phyloP scores from a whole-genome alignment of 2,113 vertebrate genomes.

The Dromiciops gliroides region DNA sequence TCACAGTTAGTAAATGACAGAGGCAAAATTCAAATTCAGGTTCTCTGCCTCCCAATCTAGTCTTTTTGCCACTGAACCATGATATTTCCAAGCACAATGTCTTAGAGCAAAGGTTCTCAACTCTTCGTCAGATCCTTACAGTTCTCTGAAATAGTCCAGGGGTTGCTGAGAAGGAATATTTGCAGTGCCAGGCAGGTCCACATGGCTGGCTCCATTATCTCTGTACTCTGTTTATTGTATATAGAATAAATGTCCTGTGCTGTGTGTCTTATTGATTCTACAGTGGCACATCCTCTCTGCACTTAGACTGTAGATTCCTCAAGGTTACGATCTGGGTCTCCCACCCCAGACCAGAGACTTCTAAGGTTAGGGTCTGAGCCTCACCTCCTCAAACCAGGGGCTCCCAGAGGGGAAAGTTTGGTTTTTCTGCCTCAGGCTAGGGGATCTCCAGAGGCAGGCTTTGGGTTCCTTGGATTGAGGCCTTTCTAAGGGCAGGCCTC shows the following conservation, averaged over 20 bases:
- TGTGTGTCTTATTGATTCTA: neutral
- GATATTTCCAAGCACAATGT: neutral
- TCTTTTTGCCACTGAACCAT: neutral
- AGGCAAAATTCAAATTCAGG: neutral
- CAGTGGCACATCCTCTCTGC: neutral
- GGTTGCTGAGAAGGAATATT: neutral
- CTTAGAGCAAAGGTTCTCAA: neutral
- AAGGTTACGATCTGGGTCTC: no score
- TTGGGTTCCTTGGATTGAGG: neutral
- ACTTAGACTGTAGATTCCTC: no score
- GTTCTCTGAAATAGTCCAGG: neutral
- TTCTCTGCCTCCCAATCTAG: neutral
- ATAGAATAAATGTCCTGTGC: neutral
- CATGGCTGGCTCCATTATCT: neutral
- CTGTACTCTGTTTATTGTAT: neutral
- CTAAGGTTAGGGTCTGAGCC: neutral
- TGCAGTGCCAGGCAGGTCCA: neutral
- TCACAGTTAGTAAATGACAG: neutral
- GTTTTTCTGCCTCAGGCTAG: neutral
- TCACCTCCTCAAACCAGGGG: neutral
- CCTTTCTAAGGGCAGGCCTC: neutral
- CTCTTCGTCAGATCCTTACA: neutral
- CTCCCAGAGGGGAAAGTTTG: neutral
- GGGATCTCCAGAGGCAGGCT: neutral
- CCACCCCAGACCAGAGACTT: neutral